These are phyloP conservation scores for Megalonaias nervosa DNA, from an alignment of 1,140 invertebrate genomes.

Conservation along the genomic window DNA sequence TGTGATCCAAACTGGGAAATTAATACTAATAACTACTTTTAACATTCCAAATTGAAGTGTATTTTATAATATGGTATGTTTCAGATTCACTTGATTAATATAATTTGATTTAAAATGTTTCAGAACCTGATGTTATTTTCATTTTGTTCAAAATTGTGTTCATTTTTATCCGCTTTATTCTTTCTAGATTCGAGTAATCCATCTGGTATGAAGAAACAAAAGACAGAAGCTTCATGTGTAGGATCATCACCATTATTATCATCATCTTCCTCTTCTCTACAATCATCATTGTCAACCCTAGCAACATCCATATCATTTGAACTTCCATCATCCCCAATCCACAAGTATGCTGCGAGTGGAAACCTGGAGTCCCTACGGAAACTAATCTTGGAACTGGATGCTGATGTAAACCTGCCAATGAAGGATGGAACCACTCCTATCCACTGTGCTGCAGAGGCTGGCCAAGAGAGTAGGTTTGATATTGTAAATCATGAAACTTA, in stretches of 20 bases:
- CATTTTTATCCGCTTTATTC: background rate
- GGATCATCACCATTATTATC: background rate
- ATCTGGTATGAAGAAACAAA: constrained; percentile 14
- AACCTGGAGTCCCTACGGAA: constrained; percentile 50
- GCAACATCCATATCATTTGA: constrained; percentile 3
- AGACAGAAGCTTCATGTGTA: background rate
- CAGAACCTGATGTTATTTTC: background rate
- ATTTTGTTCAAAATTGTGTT: too few relatives aligned
- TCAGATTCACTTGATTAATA: background rate
- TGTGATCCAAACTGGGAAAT: too few relatives aligned
- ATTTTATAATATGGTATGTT: too few relatives aligned
- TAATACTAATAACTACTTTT: too few relatives aligned
- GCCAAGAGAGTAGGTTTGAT: constrained; percentile 57
- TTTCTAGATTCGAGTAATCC: constrained; percentile 49
- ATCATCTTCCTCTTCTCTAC: constrained; percentile 2
- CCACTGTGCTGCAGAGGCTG: constrained; percentile 61
- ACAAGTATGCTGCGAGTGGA: constrained; percentile 49
- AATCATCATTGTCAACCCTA: constrained; percentile 14
- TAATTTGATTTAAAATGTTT: background rate
- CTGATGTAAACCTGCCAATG: constrained; percentile 60
- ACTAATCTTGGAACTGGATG: constrained; percentile 50
- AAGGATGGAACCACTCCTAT: constrained; percentile 63
- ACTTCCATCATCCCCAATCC: constrained; percentile 30
- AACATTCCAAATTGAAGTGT: too few relatives aligned
- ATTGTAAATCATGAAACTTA: background rate